These are phyloP conservation scores for Campoletis raptor DNA, from an alignment of 2,888 invertebrate genomes.

Conservation along the genomic window DNA sequence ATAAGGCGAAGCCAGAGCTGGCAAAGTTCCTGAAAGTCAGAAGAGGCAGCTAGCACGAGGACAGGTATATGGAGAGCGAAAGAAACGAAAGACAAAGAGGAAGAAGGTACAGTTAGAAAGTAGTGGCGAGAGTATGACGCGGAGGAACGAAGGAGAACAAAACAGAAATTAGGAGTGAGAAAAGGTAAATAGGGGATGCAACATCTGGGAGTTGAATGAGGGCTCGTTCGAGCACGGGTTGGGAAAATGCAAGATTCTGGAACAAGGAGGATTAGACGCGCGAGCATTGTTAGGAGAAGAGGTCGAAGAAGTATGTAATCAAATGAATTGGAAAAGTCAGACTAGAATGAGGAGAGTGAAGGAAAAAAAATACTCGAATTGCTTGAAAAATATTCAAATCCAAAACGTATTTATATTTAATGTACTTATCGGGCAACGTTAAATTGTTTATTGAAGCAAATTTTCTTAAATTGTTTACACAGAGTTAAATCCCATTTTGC, in stretches of 20 bases:
- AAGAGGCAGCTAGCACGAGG: not conserved
- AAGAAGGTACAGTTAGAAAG: not conserved
- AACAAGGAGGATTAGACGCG: slow-evolving; percentile 17
- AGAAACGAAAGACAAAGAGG: not conserved
- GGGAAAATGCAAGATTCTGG: not conserved
- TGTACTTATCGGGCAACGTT: not conserved
- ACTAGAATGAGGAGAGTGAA: not conserved
- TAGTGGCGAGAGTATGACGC: slow-evolving; percentile 5
- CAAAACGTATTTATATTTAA: not conserved
- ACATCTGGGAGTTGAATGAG: slow-evolving; percentile 8
- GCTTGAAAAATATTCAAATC: not conserved
- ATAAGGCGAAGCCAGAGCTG: not conserved
- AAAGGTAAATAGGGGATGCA: slow-evolving; percentile 17
- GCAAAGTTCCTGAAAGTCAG: slow-evolving; percentile 5
- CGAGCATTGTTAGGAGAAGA: slow-evolving; percentile 12
- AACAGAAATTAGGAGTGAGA: not conserved
- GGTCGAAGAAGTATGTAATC: not conserved
- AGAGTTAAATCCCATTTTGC: not conserved
- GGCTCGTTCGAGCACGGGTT: not conserved
- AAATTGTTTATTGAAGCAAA: not conserved
- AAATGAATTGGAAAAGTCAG: not conserved
- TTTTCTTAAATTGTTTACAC: not conserved
- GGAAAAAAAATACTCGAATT: not conserved
- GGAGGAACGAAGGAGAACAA: slow-evolving; percentile 16
- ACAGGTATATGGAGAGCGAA: not conserved